Conservation (phyloP, 1,140 invertebrate species). For the Diachasmimorpha longicaudata region DNA sequence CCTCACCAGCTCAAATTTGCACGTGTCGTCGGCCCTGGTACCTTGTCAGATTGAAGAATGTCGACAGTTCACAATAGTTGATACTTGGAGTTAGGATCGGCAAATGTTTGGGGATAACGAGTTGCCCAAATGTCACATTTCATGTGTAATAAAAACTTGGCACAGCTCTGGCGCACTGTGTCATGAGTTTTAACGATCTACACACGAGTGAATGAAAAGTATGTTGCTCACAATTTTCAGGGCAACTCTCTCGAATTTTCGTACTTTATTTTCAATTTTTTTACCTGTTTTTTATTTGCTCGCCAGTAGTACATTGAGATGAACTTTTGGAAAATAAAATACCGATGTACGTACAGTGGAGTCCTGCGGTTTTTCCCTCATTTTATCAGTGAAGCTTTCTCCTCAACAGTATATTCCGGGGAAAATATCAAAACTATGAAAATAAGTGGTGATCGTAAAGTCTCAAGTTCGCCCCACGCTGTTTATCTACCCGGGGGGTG, state of each 20-base stretch:
- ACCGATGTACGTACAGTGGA: neutral
- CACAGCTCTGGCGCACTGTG: neutral
- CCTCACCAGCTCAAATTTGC: too few species aligned
- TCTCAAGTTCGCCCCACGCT: conserved; percentile 24
- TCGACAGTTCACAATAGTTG: neutral
- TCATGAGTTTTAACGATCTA: neutral
- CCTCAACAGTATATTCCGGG: neutral
- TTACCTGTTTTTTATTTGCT: neutral
- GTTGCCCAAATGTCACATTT: neutral
- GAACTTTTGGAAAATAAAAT: neutral
- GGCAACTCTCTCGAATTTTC: neutral
- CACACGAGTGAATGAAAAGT: neutral
- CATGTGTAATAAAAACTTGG: conserved; percentile 1
- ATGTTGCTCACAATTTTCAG: neutral
- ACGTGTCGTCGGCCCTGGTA: too few species aligned
- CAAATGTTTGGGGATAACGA: conserved; percentile 1
- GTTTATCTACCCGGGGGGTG: conserved; percentile 31
- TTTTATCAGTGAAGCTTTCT: neutral
- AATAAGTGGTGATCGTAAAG: conserved; percentile 36
- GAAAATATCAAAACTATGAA: conserved; percentile 37
- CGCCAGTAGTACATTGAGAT: neutral
- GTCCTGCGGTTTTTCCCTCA: neutral
- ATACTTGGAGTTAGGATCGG: neutral
- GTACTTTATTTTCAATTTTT: neutral
- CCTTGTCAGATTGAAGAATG: neutral